Conservation (phyloP, 2,113 vertebrate genomes). For the Sphyrna mokarran region DNA sequence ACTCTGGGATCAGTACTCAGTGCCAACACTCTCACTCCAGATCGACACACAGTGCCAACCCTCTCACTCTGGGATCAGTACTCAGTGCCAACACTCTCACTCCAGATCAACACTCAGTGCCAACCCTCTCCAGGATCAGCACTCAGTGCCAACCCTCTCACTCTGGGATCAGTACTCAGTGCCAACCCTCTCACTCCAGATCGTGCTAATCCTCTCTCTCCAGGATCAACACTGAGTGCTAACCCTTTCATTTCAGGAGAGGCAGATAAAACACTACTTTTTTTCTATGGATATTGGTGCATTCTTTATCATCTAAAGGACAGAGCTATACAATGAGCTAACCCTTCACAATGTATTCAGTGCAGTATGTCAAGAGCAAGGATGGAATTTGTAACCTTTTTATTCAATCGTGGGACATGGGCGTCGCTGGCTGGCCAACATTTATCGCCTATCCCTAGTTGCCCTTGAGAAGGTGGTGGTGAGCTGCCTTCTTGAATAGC, state of each 20-base stretch:
- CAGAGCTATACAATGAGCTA: neutral
- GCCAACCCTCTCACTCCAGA: no score
- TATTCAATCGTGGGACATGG: no score
- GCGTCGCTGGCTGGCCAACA: no score
- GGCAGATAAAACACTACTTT: neutral
- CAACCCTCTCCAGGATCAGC: no score
- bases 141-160: neutral
- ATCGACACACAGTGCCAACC: neutral
- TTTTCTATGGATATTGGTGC: neutral
- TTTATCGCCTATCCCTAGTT: no score
- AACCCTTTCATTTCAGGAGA: neutral
- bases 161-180: no score
- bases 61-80: no score
- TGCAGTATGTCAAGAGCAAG: no score
- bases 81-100: neutral
- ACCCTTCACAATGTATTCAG: neutral
- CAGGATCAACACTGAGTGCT: no score
- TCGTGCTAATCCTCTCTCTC: neutral
- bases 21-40: neutral
- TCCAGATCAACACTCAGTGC: neutral
- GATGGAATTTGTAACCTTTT: no score
- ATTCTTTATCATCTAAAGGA: neutral
- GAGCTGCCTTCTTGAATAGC: no score
- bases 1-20: neutral
- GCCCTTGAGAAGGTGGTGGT: no score